phyloP scores from a whole-genome alignment of 2,797 vertebrate species.

The Manis crassicaudata region DNA sequence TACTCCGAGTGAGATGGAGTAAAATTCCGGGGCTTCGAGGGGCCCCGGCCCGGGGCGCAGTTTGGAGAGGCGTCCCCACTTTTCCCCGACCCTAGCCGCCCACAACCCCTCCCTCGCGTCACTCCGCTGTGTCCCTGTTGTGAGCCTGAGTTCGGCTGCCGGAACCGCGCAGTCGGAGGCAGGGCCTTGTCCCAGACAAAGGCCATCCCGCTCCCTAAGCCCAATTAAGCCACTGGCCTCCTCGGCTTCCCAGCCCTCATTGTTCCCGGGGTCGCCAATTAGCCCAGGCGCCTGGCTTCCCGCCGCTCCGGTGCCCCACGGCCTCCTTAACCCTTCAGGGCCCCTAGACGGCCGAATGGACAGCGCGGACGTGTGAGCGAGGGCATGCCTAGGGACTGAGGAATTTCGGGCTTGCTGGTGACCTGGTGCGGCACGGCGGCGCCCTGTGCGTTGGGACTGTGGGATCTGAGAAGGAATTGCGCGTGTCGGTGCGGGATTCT shows the following conservation, averaged over 20 bases:
- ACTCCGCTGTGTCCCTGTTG: constrained; percentile 7
- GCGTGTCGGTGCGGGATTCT: background rate
- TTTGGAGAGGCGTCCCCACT: background rate
- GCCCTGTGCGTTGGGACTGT: background rate
- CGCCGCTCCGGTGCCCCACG: constrained; percentile 9
- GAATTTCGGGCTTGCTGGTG: background rate
- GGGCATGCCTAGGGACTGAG: background rate
- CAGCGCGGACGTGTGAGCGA: background rate
- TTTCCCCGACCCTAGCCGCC: background rate
- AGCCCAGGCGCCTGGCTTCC: constrained; percentile 48
- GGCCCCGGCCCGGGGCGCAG: background rate
- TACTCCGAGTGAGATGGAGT: background rate
- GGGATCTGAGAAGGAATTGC: background rate
- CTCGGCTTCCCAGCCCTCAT: constrained; percentile 2
- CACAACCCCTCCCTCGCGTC: background rate
- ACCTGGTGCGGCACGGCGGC: background rate
- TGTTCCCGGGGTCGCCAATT: constrained; percentile 70
- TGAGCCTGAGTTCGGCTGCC: background rate
- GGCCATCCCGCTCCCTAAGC: constrained; percentile 50
- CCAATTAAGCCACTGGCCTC: constrained; percentile 66
- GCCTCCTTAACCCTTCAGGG: constrained; percentile 61
- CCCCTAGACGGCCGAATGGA: background rate
- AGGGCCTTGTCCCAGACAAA: constrained; percentile 59
- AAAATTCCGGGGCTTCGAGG: background rate
- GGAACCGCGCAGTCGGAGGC: background rate